Conservation (phyloP, 2,113 vertebrate species). For the Hippocampus comes region DNA sequence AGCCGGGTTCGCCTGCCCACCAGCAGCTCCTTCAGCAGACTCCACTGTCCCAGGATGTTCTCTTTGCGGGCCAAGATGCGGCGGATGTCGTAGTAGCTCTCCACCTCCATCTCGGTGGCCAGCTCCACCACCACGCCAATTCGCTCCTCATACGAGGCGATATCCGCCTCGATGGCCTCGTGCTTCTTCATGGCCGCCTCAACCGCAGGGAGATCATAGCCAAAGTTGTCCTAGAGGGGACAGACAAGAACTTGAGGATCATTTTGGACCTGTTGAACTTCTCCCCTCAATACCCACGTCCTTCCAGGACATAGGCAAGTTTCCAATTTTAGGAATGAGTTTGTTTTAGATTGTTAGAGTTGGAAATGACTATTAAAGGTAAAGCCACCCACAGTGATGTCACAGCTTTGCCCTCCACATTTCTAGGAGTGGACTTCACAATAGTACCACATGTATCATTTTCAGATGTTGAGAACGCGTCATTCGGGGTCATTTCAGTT, state of each 20-base stretch:
- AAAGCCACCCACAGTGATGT: too few species aligned
- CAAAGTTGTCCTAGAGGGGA: conserved; percentile 85
- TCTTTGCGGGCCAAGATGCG: conserved; percentile 86
- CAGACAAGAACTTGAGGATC: neutral
- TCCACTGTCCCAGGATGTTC: conserved; percentile 91
- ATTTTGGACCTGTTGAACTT: neutral
- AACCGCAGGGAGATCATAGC: conserved; percentile 90
- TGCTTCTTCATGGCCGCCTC: conserved; percentile 98
- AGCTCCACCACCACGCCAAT: conserved; percentile 87
- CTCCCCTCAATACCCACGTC: neutral
- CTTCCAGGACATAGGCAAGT: too few species aligned
- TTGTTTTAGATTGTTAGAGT: too few species aligned
- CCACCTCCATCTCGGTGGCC: conserved; percentile 81
- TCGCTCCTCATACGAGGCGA: conserved; percentile 90
- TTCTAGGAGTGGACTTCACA: too few species aligned
- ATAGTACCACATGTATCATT: too few species aligned
- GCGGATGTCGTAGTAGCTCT: conserved; percentile 85
- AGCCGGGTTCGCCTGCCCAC: conserved; percentile 79
- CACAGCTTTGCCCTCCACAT: too few species aligned
- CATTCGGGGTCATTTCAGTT: too few species aligned
- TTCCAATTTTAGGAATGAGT: neutral
- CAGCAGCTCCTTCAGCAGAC: conserved; percentile 83
- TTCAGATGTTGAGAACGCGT: too few species aligned
- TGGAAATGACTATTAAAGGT: too few species aligned
- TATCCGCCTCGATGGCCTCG: conserved; percentile 93